phyloP scores from a whole-genome alignment of 2,888 invertebrate genomes.

The Heliconius aoede region DNA sequence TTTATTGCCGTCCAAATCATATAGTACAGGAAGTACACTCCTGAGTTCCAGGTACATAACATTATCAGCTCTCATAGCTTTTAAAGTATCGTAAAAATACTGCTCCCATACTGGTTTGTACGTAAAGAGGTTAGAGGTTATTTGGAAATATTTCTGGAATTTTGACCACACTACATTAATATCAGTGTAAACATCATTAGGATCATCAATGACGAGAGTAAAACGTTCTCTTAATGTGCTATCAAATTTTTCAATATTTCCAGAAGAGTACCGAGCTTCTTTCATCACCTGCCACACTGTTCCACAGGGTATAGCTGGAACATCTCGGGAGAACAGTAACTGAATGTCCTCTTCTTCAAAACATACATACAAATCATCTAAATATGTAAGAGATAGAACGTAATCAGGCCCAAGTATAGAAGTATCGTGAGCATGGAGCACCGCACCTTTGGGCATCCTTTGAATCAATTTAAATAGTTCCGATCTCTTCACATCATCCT shows the following conservation, averaged over 20 bases:
- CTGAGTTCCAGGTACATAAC: conserved; percentile 88
- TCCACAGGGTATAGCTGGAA: conserved; percentile 56
- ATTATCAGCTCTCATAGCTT: conserved; percentile 86
- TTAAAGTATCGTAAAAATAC: conserved; percentile 86
- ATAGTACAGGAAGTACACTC: conserved; percentile 84
- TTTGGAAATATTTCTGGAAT: conserved; percentile 83
- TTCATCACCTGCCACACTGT: conserved; percentile 78
- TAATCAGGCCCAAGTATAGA: conserved; percentile 85
- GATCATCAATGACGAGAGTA: conserved; percentile 81
- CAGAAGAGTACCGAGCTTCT: conserved; percentile 75
- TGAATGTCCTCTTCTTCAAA: conserved; percentile 57
- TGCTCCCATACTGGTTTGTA: conserved; percentile 87
- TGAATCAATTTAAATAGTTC: conserved; percentile 86
- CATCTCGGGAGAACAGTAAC: conserved; percentile 63
- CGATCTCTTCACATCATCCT: conserved; percentile 83
- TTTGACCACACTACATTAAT: conserved; percentile 84
- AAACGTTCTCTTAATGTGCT: conserved; percentile 77
- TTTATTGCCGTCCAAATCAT: conserved; percentile 85
- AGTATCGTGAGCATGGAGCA: conserved; percentile 88
- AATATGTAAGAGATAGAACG: conserved; percentile 85
- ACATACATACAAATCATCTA: conserved; percentile 84
- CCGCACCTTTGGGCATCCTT: conserved; percentile 89
- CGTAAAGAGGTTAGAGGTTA: conserved; percentile 78
- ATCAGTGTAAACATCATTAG: conserved; percentile 73
- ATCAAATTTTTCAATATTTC: conserved; percentile 81